Conservation (phyloP, 2,888 invertebrate species). For the Halictus ligatus region DNA sequence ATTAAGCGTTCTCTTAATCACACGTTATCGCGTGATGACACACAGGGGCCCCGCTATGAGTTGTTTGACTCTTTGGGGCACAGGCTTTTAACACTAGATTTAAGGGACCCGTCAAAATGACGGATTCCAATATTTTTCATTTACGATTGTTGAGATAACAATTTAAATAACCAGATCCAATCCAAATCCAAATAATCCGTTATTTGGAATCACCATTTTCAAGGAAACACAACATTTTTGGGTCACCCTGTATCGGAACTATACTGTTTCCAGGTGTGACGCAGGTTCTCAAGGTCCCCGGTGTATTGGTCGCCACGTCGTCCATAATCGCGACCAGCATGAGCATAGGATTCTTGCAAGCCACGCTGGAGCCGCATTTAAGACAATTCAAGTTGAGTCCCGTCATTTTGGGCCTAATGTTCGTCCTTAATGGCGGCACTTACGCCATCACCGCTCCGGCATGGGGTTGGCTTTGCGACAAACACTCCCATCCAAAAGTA, state of each 20-base stretch:
- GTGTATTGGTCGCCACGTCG: constrained; percentile 89
- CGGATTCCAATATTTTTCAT: too few relatives aligned
- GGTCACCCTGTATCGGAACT: too few relatives aligned
- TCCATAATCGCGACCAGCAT: constrained; percentile 92
- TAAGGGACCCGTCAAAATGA: too few relatives aligned
- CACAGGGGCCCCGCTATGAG: background rate
- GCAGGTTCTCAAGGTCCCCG: constrained; percentile 89
- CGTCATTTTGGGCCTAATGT: constrained; percentile 91
- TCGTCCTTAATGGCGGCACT: constrained; percentile 92
- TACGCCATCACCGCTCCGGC: constrained; percentile 92
- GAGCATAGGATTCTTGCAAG: constrained; percentile 95
- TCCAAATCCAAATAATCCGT: too few relatives aligned
- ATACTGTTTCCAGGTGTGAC: constrained; percentile 86
- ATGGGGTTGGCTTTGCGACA: constrained; percentile 94
- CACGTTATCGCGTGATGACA: background rate
- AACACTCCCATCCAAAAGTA: constrained; percentile 87
- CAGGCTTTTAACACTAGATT: background rate
- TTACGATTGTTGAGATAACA: too few relatives aligned
- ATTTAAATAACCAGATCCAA: too few relatives aligned
- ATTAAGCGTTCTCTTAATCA: background rate
- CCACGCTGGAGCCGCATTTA: constrained; percentile 95
- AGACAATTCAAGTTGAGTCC: constrained; percentile 89
- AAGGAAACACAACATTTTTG: too few relatives aligned
- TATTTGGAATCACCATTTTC: too few relatives aligned
- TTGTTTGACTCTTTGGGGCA: too few relatives aligned